Percentiles rank a stretch among this genome's conserved stretches.
Evolutionary conservation across 2,888 invertebrate species (phyloP).

Genomic region (Heliconius ethilla): DNA sequence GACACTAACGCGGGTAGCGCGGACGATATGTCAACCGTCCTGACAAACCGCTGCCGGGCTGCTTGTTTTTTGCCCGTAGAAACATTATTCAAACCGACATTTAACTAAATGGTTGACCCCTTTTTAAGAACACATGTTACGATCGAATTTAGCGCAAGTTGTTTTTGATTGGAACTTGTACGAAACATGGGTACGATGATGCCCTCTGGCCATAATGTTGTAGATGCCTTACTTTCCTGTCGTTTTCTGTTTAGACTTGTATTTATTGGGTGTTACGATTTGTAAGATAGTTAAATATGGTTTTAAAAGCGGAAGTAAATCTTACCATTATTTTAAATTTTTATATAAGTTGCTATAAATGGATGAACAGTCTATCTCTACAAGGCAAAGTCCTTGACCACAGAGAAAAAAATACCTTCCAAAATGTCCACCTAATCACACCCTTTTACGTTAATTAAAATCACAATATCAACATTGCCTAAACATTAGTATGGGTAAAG

Average conservation of each 20-base stretch:
- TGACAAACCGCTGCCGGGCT: slow-evolving; percentile 59
- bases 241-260: background rate
- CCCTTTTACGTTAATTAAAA: slow-evolving; percentile 29
- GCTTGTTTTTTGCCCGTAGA: slow-evolving; percentile 47
- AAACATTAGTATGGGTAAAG: slow-evolving; percentile 28
- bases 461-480: slow-evolving; percentile 21
- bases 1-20: slow-evolving; percentile 39
- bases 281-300: background rate
- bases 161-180: slow-evolving; percentile 21
- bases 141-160: slow-evolving; percentile 24
- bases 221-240: background rate
- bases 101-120: slow-evolving; percentile 33
- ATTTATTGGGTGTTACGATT: background rate
- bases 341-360: no score
- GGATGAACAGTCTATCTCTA: background rate
- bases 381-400: background rate
- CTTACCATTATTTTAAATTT: no score
- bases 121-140: slow-evolving; percentile 32
- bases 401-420: background rate
- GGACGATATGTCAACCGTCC: slow-evolving; percentile 59
- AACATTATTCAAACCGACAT: slow-evolving; percentile 45
- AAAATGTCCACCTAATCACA: background rate
- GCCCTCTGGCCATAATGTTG: background rate
- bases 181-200: background rate
- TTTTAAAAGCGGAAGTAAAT: background rate